Base-by-base conservation (phyloP, 2,113 vertebrate species). In the Tretioscincus oriximinensis region DNA sequence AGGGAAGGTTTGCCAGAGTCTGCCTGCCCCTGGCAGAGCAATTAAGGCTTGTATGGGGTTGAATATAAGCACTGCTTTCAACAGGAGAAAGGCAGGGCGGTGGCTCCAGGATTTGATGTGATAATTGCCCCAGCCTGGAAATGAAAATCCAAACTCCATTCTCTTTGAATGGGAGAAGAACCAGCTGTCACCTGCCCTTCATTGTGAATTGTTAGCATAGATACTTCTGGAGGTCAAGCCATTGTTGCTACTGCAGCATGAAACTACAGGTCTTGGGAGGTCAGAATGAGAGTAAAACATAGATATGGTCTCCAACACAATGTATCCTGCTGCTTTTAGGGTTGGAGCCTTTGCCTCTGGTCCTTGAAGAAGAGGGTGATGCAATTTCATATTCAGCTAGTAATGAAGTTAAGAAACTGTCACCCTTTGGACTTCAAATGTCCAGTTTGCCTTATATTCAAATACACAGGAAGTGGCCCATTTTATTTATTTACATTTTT, bases 111-210 rank as follows among this genome's bases (percentile, higher is more conserved):
- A 64, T 65, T 24, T 78, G 63, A 78, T 41, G 41, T 54, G 65
- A 76, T 84, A 70, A 84, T 76, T 74, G 58, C 77, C 26, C n/a
- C 54, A 69, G 77, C 54, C 45, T 35, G 41, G 77, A 79, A 76
- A 64, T 49, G 77, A 26, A 79, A 79, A 79, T 64, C 69, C 82
- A 75, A 75, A 26, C 82, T 63, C 41, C 9, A 29, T 54, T 45
- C 58, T 69, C 65, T 24, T 74, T 84, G 41, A 49, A 45, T n/a
- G 16, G 82, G 65, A 51, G 45, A 76, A 35, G 45, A 84, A 76
- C 65, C 72, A 64, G 65, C 65, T 35, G 22, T 12, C 65, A 76
- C 72, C 77, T 84, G 71, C 3, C 58, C 35, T 54, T 63, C 75
- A 74, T 35, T 70, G 66, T 72, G 80, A 63, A 54, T 45, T 70